Conservation (phyloP, 2,113 vertebrate genomes). For the Alectura lathami region DNA sequence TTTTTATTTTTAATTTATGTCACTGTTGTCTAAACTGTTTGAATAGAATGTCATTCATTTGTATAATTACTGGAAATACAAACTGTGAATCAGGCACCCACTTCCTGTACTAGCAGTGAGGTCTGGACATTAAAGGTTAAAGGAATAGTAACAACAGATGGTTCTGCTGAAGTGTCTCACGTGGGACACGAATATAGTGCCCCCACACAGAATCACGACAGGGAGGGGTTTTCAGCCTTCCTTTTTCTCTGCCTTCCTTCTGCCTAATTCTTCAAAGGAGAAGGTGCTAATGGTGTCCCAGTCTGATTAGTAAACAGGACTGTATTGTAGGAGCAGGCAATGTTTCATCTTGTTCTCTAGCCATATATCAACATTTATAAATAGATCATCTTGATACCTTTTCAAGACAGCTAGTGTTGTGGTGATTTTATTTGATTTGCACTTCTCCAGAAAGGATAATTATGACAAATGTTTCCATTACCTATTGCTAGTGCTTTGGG, state of each 20-base stretch:
- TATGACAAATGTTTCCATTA: conserved; percentile 61
- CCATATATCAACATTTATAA: conserved; percentile 40
- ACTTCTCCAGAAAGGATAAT: conserved; percentile 36
- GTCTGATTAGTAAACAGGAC: not conserved
- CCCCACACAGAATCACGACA: not conserved
- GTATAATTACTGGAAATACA: conserved; percentile 18
- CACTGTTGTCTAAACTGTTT: not conserved
- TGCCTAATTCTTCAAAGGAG: not conserved
- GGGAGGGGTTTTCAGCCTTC: not conserved
- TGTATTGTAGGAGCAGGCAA: not conserved
- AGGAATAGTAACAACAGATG: not conserved
- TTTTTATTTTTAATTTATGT: conserved; percentile 46
- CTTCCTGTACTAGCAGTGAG: not conserved
- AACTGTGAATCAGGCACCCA: conserved; percentile 1
- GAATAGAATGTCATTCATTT: conserved; percentile 34
- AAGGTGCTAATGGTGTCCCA: not conserved
- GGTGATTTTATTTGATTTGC: conserved; percentile 37
- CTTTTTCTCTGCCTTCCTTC: not conserved
- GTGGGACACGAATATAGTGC: not conserved
- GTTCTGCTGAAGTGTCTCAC: not conserved
- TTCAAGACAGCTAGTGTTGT: conserved; percentile 11
- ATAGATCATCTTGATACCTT: conserved; percentile 15
- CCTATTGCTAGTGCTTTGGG: conserved; percentile 33
- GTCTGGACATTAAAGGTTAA: not conserved
- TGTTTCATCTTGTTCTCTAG: not conserved